Base-by-base conservation (phyloP, 2,888 invertebrate genomes). In the Podabrus alpinus region DNA sequence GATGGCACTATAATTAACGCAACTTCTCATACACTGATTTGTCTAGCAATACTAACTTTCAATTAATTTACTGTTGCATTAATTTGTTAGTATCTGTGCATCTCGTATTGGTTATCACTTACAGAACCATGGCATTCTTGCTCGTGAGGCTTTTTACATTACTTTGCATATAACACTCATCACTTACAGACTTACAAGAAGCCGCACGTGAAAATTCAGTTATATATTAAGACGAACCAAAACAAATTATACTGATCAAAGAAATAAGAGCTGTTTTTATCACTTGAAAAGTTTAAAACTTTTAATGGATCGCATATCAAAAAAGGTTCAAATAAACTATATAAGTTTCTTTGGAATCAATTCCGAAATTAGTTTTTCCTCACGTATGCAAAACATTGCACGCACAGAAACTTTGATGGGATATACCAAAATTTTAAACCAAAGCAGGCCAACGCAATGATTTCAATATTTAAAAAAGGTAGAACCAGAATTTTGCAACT, bases 21-120 rank as follows among this genome's bases (percentile, higher is more conserved):
- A 75, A 75, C 75, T 72, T 59, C 68, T 75, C 75, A 75, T 75
- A 75, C 72, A 75, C 72, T 72, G 75, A 72, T 75, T 75, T 75
- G 75, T 75, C 75, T 73, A 70, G 62, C 71, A 45, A 68, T 71
- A 59, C 24, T 67, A 72, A 66, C 70, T 75, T 73, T 59, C 72
- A 73, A 75, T 75, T 75, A 72, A 75, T 72, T 75, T 75, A 72
- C 75, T 71, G 71, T 74, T 74, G 68, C 68, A 74, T 71, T 74
- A 74, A 74, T 74, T 74, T 74, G 67, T 71, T 71, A 64, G 62
- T 71, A 74, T 71, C 69, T 68, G 66, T 71, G 62, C 68, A 71
- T 74, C 74, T 71, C 60, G 68, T 67, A 74, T 74, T 74, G 74
- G 74, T 71, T 71, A 61, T 72, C 68, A 59, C 66, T 66, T 71